phyloP scores from a whole-genome alignment of 2,113 vertebrate genomes.

The Crotalus helleri region DNA sequence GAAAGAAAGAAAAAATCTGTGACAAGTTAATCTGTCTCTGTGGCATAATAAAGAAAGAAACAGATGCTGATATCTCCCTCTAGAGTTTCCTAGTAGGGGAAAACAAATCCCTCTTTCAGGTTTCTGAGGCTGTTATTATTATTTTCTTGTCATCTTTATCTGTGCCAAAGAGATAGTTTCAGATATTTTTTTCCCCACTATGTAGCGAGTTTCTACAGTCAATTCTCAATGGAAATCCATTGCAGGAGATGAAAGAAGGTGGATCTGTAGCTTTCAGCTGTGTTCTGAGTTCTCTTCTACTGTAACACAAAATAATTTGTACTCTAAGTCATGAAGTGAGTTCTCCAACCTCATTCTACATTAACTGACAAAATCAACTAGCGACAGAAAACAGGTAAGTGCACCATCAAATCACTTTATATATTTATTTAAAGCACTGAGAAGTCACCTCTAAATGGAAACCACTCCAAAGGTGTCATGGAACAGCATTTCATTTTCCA shows the following conservation, averaged over 20 bases:
- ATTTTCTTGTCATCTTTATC: slow-evolving; percentile 7
- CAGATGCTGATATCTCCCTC: slow-evolving; percentile 22
- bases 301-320: not conserved
- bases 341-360: not conserved
- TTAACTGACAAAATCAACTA: not conserved
- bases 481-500: not conserved
- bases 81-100: slow-evolving; percentile 7
- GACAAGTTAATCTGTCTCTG: slow-evolving; percentile 24
- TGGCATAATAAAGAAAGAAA: slow-evolving; percentile 2
- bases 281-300: not conserved
- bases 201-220: not conserved
- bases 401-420: not conserved
- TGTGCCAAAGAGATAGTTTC: not conserved
- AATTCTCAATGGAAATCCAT: not conserved
- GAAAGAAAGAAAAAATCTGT: slow-evolving; percentile 5
- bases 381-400: not conserved
- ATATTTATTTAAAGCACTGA: not conserved
- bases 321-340: not conserved
- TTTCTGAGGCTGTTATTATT: slow-evolving; percentile 14
- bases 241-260: not conserved
- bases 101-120: slow-evolving; percentile 9
- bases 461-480: not conserved
- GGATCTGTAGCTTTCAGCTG: not conserved
- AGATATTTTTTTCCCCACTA: not conserved
- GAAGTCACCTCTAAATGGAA: not conserved